Evolutionary conservation across 2,797 vertebrate species (phyloP).

Genomic region (Peromyscus attwateri): DNA sequence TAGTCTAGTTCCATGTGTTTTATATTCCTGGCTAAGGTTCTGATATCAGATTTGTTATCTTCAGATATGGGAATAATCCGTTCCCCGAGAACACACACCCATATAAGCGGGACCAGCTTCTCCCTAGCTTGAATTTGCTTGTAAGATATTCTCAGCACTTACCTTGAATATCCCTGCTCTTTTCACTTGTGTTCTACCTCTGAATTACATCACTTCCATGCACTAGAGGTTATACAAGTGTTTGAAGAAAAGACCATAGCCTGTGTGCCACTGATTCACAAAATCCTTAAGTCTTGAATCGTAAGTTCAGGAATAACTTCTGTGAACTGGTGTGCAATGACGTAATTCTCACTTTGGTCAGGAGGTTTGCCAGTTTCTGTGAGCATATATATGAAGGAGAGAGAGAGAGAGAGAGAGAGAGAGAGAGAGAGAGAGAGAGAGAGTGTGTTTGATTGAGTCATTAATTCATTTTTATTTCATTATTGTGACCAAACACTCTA

Average conservation of each 20-base stretch:
- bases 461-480: neutral
- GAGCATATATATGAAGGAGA: neutral
- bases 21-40: neutral
- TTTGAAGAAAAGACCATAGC: conserved; percentile 2
- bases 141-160: neutral
- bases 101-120: neutral
- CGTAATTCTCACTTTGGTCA: neutral
- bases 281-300: neutral
- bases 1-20: neutral
- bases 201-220: neutral
- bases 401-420: too few relatives aligned
- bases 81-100: neutral
- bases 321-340: neutral
- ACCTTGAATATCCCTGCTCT: neutral
- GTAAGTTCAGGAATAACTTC: neutral
- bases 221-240: too few relatives aligned
- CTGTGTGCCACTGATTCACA: neutral
- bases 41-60: neutral
- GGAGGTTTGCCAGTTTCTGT: neutral
- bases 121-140: neutral
- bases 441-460: neutral
- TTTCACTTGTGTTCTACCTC: neutral
- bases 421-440: too few relatives aligned
- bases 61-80: neutral
- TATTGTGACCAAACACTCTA: neutral